Conservation (phyloP, 2,888 invertebrate species). For the Drosophila nr. fundita region DNA sequence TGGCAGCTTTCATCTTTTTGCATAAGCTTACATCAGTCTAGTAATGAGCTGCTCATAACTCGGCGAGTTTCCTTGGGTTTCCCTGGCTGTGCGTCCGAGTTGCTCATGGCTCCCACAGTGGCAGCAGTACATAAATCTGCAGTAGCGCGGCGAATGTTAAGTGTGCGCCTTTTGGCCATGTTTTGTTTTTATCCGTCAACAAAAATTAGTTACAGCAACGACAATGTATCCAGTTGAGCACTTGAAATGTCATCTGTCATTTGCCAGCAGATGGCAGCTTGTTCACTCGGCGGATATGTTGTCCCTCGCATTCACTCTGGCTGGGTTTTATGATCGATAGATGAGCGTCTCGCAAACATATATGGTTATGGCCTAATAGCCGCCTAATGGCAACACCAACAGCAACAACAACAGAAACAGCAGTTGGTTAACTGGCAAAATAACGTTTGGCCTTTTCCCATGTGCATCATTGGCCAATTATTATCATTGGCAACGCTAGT, state of each 20-base stretch:
- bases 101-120: constrained; percentile 26
- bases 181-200: constrained; percentile 42
- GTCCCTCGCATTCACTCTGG: constrained; percentile 1
- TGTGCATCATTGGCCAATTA: constrained; percentile 78
- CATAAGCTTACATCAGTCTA: constrained; percentile 64
- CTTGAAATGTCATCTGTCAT: constrained; percentile 78
- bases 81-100: background rate
- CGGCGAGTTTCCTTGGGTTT: constrained; percentile 8
- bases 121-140: constrained; percentile 44
- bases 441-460: constrained; percentile 68
- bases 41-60: constrained; percentile 66
- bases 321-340: constrained; percentile 64
- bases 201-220: constrained; percentile 68
- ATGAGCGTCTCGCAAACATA: constrained; percentile 48
- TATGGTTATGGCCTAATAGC: constrained; percentile 74
- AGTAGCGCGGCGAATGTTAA: constrained; percentile 28
- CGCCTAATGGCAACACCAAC: constrained; percentile 65
- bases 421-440: constrained; percentile 25
- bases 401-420: constrained; percentile 12
- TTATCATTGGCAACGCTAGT: constrained; percentile 55
- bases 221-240: constrained; percentile 38
- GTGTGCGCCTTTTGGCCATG: constrained; percentile 23
- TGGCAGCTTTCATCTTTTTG: constrained; percentile 24
- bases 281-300: background rate
- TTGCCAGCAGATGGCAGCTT: constrained; percentile 60